Evolutionary conservation across 2,797 vertebrate species (phyloP).

Genomic region (Clarias laeviceps): DNA sequence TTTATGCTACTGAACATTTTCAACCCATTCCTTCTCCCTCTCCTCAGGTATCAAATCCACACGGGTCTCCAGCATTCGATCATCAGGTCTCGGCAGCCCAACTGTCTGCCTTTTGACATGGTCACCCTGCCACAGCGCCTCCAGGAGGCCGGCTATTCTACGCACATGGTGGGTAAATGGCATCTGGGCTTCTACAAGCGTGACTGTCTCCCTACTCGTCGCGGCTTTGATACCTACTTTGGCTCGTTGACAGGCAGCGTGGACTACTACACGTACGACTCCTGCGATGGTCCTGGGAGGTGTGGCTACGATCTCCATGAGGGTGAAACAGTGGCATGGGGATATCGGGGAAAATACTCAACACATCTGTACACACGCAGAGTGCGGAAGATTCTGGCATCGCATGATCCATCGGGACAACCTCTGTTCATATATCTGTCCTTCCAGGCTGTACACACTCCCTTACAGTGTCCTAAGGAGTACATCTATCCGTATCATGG

Average conservation of each 20-base stretch:
- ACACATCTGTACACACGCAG: slow-evolving; percentile 90
- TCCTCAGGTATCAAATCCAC: slow-evolving; percentile 93
- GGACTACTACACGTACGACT: slow-evolving; percentile 94
- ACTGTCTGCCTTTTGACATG: slow-evolving; percentile 91
- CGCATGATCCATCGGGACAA: slow-evolving; percentile 76
- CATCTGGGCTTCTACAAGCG: slow-evolving; percentile 97
- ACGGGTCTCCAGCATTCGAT: slow-evolving; percentile 98
- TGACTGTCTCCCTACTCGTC: slow-evolving; percentile 91
- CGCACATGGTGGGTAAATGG: slow-evolving; percentile 99
- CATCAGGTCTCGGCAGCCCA: slow-evolving; percentile 93
- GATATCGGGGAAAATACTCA: slow-evolving; percentile 90
- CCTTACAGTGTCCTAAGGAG: slow-evolving; percentile 89
- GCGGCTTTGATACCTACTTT: slow-evolving; percentile 94
- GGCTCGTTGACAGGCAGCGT: slow-evolving; percentile 95
- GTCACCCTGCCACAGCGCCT: slow-evolving; percentile 92
- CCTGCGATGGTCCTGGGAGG: slow-evolving; percentile 88
- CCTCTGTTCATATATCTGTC: slow-evolving; percentile 95
- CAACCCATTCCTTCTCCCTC: not conserved
- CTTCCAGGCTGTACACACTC: slow-evolving; percentile 95
- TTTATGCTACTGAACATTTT: not conserved
- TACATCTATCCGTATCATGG: slow-evolving; percentile 90
- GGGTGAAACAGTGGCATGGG: slow-evolving; percentile 91
- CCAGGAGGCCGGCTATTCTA: slow-evolving; percentile 91
- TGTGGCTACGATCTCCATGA: slow-evolving; percentile 95
- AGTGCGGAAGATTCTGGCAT: slow-evolving; percentile 88